Evolutionary conservation across 2,888 invertebrate species (phyloP), one percentile per base, ranked within the genome.

Genomic region (Embidobia sp.): DNA sequence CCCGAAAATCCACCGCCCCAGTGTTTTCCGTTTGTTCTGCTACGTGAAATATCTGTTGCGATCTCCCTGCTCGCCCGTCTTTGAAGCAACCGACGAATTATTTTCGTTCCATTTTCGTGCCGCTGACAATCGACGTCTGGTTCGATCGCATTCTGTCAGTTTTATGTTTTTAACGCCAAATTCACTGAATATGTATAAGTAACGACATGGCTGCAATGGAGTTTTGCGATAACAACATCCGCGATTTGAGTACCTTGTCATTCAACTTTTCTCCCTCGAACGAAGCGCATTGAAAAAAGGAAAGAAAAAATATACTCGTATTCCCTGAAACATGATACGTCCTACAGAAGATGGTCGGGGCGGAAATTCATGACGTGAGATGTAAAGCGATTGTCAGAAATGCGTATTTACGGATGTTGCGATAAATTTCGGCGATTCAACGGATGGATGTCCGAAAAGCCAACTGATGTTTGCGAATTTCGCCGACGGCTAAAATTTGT

Each of bases 151-250:
- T 19, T 7, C 1, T 48, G 37, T 74, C 51, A 46, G 22, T 66
- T 74, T 44, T 49, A 35, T 22, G 37, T 66, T 66, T 74, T 66
- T 66, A 59, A 64, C 44, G 19, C 19, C 40, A 26, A 59, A 66
- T 57, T 59, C 66, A 74, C 57, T 63, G 72, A 73, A 73, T 73
- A 73, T 66, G 64, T 55, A 66, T 66, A 57, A 72, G 72, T 63
- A 63, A 72, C 63, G 37, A 29, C 44, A 26, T 10, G 10, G 44
- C 13, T 44, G 42, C 42, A 70, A 51, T 16, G 49, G 33, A 37
- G 63, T 27, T 26, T 8, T 11, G 48, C 42, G 48, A 72, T 72
- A 72, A 64, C 55, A 72, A 57, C 48, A 64, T 48, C 55, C 72
- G 63, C 27, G 72, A 72, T 61, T 72, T 49, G 40, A 55, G 63